Evolutionary conservation across 1,140 invertebrate genomes (phyloP).

Genomic region (Drosophila sp.): DNA sequence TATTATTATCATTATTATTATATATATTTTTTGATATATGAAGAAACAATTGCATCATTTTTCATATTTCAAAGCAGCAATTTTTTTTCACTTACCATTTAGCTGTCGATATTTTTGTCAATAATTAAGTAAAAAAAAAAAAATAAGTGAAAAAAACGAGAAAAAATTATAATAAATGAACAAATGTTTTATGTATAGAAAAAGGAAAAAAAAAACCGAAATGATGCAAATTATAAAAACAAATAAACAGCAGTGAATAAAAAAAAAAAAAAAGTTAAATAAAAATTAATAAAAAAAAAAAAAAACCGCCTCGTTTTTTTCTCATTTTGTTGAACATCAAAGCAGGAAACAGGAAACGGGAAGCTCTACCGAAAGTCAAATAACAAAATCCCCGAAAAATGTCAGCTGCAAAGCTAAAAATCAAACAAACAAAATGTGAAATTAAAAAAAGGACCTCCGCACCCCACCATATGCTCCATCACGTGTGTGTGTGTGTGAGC

Average conservation of each 20-base stretch:
- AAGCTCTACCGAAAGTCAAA: slow-evolving; percentile 33
- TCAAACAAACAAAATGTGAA: slow-evolving; percentile 71
- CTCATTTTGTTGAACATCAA: slow-evolving; percentile 47
- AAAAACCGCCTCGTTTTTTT: slow-evolving; percentile 2
- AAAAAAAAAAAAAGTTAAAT: slow-evolving; percentile 43
- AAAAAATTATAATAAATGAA: slow-evolving; percentile 45
- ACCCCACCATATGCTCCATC: slow-evolving; percentile 27
- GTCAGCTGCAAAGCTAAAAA: slow-evolving; percentile 75
- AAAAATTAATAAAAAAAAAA: slow-evolving; percentile 60
- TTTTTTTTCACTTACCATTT: slow-evolving; percentile 52
- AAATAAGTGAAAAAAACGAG: neutral
- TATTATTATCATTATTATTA: neutral
- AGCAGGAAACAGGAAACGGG: slow-evolving; percentile 26
- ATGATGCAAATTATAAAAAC: slow-evolving; percentile 32
- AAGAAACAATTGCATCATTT: slow-evolving; percentile 19
- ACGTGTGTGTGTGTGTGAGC: slow-evolving; percentile 16
- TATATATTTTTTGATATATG: slow-evolving; percentile 63
- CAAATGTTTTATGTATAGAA: slow-evolving; percentile 65
- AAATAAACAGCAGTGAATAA: slow-evolving; percentile 25
- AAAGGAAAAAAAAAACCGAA: slow-evolving; percentile 45
- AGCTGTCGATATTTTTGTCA: slow-evolving; percentile 65
- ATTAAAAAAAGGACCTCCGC: slow-evolving; percentile 52
- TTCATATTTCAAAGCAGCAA: slow-evolving; percentile 6
- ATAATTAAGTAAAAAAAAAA: slow-evolving; percentile 53
- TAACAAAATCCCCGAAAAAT: slow-evolving; percentile 22